phyloP scores from a whole-genome alignment of 1,140 invertebrate genomes.

The Mya arenaria region DNA sequence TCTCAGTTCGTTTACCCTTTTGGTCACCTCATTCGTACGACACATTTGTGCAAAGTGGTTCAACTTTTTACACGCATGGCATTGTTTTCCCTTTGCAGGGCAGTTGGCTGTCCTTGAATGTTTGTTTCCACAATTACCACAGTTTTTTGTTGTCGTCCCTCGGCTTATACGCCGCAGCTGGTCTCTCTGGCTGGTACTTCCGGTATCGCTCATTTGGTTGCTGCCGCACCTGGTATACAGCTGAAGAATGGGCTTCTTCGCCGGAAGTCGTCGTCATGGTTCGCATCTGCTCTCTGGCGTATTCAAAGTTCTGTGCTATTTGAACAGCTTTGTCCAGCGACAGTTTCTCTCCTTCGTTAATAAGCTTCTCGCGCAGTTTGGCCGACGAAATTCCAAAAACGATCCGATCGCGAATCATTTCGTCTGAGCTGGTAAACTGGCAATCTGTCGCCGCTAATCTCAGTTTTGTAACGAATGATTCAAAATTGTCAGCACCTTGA shows the following conservation, averaged over 20 bases:
- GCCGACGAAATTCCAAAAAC: constrained; percentile 53
- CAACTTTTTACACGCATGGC: constrained; percentile 25
- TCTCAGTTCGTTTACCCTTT: background rate
- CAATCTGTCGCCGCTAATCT: constrained; percentile 36
- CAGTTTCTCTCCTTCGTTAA: constrained; percentile 56
- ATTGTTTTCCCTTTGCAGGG: constrained; percentile 49
- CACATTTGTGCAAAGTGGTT: constrained; percentile 37
- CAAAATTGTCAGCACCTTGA: background rate
- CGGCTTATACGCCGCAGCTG: background rate
- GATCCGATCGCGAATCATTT: constrained; percentile 52
- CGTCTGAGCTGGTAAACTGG: constrained; percentile 25
- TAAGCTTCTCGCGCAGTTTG: constrained; percentile 57
- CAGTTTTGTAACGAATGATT: constrained; percentile 52
- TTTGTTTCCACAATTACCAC: constrained; percentile 10
- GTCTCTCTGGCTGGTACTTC: background rate
- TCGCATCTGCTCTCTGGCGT: constrained; percentile 46
- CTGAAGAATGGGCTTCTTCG: background rate
- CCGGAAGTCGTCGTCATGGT: constrained; percentile 10
- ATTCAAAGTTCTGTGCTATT: constrained; percentile 46
- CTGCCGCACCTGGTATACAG: background rate
- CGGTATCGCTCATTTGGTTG: background rate
- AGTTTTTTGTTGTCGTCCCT: background rate
- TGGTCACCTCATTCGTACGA: background rate
- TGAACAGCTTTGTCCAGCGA: constrained; percentile 56
- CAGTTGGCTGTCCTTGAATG: background rate